Conservation (phyloP, 2,113 vertebrate species). For the Hippocampus comes region DNA sequence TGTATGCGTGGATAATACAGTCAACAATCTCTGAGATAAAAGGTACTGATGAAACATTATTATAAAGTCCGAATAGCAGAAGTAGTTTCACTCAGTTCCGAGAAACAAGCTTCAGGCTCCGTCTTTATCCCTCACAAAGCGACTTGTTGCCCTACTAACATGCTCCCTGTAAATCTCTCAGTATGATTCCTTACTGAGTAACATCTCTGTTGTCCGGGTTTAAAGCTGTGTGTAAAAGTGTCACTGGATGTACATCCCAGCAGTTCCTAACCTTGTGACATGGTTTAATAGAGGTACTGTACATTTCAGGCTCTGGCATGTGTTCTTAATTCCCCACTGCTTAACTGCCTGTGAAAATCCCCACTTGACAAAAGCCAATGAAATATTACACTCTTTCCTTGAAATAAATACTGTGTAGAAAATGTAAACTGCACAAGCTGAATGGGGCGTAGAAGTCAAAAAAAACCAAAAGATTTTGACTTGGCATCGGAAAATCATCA, state of each 20-base stretch:
- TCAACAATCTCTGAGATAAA: slow-evolving; percentile 43
- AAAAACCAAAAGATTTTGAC: slow-evolving; percentile 10
- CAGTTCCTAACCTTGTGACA: slow-evolving; percentile 38
- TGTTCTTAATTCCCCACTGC: slow-evolving; percentile 53
- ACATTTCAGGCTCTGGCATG: slow-evolving; percentile 51
- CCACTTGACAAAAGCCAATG: slow-evolving; percentile 51
- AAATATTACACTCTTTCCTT: slow-evolving; percentile 60
- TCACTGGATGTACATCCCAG: slow-evolving; percentile 39
- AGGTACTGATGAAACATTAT: slow-evolving; percentile 41
- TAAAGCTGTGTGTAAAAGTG: slow-evolving; percentile 41
- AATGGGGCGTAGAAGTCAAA: slow-evolving; percentile 7
- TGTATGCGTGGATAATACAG: slow-evolving; percentile 39
- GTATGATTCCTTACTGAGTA: slow-evolving; percentile 24
- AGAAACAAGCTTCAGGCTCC: slow-evolving; percentile 30
- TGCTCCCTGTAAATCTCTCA: slow-evolving; percentile 32
- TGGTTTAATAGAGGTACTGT: slow-evolving; percentile 51
- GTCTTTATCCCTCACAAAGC: slow-evolving; percentile 29
- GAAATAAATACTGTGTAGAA: slow-evolving; percentile 59
- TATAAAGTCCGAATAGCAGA: slow-evolving; percentile 41
- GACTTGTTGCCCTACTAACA: slow-evolving; percentile 26
- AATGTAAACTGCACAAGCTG: slow-evolving; percentile 38
- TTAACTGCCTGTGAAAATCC: slow-evolving; percentile 44
- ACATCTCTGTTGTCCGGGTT: slow-evolving; percentile 24
- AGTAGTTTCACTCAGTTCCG: slow-evolving; percentile 21
- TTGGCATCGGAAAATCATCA: slow-evolving; percentile 54